phyloP scores from a whole-genome alignment of 2,888 invertebrate species.

The Bembecia ichneumoniformis region DNA sequence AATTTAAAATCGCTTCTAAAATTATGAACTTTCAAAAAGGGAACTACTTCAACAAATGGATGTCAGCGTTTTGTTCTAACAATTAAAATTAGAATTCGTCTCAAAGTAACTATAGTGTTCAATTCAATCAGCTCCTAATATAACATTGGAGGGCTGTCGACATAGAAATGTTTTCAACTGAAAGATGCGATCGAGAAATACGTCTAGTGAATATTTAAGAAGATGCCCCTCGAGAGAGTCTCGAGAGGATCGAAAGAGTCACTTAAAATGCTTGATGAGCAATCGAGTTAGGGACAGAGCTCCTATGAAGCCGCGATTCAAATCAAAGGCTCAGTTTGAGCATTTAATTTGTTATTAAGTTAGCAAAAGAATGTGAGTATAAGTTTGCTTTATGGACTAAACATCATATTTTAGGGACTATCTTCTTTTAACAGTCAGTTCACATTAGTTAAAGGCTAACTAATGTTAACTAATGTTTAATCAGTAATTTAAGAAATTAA shows the following conservation, averaged over 20 bases:
- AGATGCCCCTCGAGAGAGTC: slow-evolving; percentile 47
- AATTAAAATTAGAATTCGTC: slow-evolving; percentile 14
- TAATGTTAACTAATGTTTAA: too few relatives aligned
- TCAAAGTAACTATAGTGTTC: slow-evolving; percentile 15
- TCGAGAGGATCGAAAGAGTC: slow-evolving; percentile 46
- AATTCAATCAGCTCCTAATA: slow-evolving; percentile 23
- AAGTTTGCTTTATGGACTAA: too few relatives aligned
- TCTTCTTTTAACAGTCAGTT: too few relatives aligned
- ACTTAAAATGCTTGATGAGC: slow-evolving; percentile 62
- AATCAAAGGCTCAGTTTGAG: slow-evolving; percentile 6
- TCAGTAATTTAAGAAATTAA: too few relatives aligned
- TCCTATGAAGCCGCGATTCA: background rate
- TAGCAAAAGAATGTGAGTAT: too few relatives aligned
- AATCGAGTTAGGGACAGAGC: slow-evolving; percentile 36
- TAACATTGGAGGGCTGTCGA: slow-evolving; percentile 20
- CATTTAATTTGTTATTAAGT: too few relatives aligned
- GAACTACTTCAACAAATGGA: slow-evolving; percentile 7
- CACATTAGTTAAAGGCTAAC: too few relatives aligned
- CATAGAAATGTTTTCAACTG: slow-evolving; percentile 34
- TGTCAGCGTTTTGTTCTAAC: slow-evolving; percentile 2
- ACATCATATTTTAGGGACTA: too few relatives aligned
- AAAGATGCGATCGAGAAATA: slow-evolving; percentile 51
- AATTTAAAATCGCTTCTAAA: too few relatives aligned
- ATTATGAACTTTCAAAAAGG: background rate
- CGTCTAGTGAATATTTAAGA: slow-evolving; percentile 61